Evolutionary conservation across 2,797 vertebrate species (phyloP), one percentile per base, ranked within the genome.

Genomic region (Gadopsis marmoratus): DNA sequence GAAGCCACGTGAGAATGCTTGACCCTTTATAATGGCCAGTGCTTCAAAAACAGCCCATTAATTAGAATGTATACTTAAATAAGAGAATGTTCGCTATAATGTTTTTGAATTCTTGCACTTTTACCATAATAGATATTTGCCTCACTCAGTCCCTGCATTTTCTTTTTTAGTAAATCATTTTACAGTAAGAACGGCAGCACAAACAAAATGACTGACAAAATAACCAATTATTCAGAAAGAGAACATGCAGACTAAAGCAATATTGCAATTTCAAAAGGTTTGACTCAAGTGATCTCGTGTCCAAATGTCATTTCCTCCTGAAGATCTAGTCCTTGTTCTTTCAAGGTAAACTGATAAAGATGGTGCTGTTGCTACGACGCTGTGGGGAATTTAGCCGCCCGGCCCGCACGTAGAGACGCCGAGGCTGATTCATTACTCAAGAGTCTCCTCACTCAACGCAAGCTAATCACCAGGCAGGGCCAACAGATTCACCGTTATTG

Each of bases 391-490:
- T 55, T 11, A 21, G 21, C 19, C 11, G 7, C 7, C 12, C 0
- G 12, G 60, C 51, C 41, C 8, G 31, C 60, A 26, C 60, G 31
- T 11, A 54, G n/a, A 76, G 78, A 51, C 0, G n/a, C 60, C 0
- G 35, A 26, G 43, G 56, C 56, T 10, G 50, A 78, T 56, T 80
- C 58, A 82, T 83, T 65, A 66, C 60, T 56, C 41, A 66, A 82
- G 71, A 86, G 67, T 80, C 71, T 56, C 70, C 71, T 87, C 76
- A 77, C 65, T 87, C 80, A 81, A 67, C 75, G 11, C 60, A 2
- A 68, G 50, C 65, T 84, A 79, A 90, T 91, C 78, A 64, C 53
- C n/a, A 47, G 56, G 54, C 73, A 43, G 63, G 11, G 14, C 59
- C 21, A 45, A 43, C 41, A 54, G 47, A 69, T 10, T 35, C 17